Evolutionary conservation across 2,797 vertebrate species (phyloP).

Genomic region (Limosa lapponica): DNA sequence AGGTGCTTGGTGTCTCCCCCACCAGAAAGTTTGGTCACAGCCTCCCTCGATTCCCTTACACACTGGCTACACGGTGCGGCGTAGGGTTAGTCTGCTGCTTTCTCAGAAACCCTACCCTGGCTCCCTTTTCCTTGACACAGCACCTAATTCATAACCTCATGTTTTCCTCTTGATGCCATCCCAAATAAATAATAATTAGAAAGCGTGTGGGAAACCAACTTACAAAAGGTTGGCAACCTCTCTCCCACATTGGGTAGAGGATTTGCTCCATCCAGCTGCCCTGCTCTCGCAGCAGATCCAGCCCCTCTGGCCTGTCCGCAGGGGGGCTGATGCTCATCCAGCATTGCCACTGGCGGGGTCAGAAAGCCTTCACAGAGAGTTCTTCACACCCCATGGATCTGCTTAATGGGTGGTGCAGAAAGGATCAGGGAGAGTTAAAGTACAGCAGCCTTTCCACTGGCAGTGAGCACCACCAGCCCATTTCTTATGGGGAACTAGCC

Average conservation of each 20-base stretch:
- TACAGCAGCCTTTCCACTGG: not conserved
- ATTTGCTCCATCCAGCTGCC: not conserved
- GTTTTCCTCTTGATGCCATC: not conserved
- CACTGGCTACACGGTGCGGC: fast-evolving
- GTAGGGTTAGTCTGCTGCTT: not conserved
- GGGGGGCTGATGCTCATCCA: not conserved
- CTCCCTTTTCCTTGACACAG: not conserved
- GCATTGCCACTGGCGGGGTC: not conserved
- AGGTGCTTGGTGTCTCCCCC: not conserved
- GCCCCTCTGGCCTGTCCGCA: not conserved
- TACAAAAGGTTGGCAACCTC: not conserved
- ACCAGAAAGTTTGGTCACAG: not conserved
- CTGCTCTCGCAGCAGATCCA: not conserved
- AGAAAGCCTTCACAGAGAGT: not conserved
- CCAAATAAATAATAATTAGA: not conserved
- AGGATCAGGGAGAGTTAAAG: not conserved
- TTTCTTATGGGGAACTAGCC: not conserved
- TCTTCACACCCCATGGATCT: not conserved
- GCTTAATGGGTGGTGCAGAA: not conserved
- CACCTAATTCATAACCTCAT: not conserved
- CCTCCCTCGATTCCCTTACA: not conserved
- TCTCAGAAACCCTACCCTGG: not conserved
- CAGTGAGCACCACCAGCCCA: not conserved
- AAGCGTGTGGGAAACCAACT: not conserved
- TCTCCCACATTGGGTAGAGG: not conserved